phyloP scores from a whole-genome alignment of 2,113 vertebrate genomes.

The Lathamus discolor region DNA sequence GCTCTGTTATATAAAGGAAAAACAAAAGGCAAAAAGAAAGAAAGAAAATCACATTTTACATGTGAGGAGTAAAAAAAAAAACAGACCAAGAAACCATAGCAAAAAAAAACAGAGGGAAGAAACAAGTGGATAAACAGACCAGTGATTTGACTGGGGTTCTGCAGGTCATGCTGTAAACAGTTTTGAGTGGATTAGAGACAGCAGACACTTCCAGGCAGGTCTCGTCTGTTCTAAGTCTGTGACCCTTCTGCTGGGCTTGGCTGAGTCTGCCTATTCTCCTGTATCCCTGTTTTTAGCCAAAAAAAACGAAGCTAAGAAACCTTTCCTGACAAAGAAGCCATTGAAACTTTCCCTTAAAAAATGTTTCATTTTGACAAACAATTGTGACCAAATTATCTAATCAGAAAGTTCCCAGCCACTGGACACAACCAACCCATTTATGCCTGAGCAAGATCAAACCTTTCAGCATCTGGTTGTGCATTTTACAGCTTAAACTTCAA shows the following conservation, averaged over 20 bases:
- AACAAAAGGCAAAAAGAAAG: no score
- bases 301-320: neutral
- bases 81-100: neutral
- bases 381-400: neutral
- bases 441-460: neutral
- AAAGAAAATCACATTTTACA: neutral
- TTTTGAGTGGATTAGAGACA: neutral
- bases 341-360: constrained; percentile 1
- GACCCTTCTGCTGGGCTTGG: neutral
- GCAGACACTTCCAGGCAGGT: neutral
- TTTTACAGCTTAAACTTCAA: neutral
- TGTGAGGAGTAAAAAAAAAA: neutral
- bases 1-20: neutral
- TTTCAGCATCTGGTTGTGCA: neutral
- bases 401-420: neutral
- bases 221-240: neutral
- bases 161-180: neutral
- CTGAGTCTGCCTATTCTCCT: neutral
- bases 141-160: neutral
- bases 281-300: neutral
- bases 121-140: neutral
- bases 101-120: neutral
- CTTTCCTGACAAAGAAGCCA: neutral
- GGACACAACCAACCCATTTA: neutral
- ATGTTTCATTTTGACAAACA: constrained; percentile 7